phyloP scores from a whole-genome alignment of 1,140 invertebrate species.

The Campodea augens region DNA sequence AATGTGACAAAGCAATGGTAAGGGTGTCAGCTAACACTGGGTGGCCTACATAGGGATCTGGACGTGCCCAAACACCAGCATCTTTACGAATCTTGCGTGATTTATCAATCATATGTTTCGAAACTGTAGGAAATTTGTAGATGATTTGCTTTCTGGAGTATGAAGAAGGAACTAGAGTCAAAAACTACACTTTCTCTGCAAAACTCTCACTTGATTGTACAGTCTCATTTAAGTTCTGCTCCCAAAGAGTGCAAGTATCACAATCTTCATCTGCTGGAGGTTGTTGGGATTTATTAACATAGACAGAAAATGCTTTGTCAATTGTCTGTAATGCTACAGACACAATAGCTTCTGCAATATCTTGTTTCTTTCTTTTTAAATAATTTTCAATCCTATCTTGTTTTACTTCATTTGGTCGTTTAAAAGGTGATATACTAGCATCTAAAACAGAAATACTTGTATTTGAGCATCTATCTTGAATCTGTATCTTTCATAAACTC shows the following conservation, averaged over 20 bases:
- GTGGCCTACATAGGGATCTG: no score
- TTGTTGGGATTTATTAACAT: not conserved
- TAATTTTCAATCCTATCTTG: not conserved
- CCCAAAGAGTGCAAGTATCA: not conserved
- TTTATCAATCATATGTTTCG: constrained; percentile 1
- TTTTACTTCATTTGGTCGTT: not conserved
- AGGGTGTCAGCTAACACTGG: not conserved
- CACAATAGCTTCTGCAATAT: not conserved
- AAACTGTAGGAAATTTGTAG: not conserved
- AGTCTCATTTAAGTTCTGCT: not conserved
- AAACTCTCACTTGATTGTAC: not conserved
- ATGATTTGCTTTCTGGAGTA: not conserved
- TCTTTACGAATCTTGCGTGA: not conserved
- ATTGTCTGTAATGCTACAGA: not conserved
- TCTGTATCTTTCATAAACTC: not conserved
- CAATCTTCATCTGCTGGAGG: not conserved
- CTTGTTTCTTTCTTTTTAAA: not conserved
- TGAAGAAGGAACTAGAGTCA: not conserved
- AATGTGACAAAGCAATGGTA: not conserved
- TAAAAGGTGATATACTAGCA: no score
- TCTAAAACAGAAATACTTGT: no score
- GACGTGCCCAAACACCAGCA: not conserved
- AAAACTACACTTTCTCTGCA: not conserved
- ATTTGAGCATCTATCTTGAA: no score
- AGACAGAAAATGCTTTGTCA: not conserved